Percentiles rank a stretch among this genome's conserved stretches.
phyloP scores from a whole-genome alignment of 2,113 vertebrate genomes.

The Scolopax mira region DNA sequence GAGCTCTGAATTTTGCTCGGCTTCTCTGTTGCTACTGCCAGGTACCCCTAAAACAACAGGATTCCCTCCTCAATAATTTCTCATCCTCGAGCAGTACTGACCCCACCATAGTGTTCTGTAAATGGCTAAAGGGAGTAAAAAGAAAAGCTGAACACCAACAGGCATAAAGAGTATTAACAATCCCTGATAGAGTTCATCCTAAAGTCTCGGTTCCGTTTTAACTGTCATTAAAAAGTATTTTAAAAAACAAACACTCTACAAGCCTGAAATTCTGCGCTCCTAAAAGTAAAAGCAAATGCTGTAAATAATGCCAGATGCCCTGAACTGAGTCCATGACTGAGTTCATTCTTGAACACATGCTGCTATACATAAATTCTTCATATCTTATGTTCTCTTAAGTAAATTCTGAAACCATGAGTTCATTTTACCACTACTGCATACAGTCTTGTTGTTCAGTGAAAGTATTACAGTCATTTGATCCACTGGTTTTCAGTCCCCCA shows the following conservation, averaged over 20 bases:
- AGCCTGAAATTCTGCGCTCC: neutral
- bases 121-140: neutral
- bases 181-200: neutral
- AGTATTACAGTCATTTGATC: neutral
- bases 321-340: constrained; percentile 32
- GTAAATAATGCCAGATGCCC: constrained; percentile 59
- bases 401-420: constrained; percentile 24
- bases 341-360: constrained; percentile 18
- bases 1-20: neutral
- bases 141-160: neutral
- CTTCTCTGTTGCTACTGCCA: neutral
- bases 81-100: neutral
- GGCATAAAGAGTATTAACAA: neutral
- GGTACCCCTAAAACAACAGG: neutral
- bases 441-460: neutral
- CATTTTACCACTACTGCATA: neutral
- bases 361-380: neutral
- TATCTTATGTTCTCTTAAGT: neutral
- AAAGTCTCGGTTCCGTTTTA: neutral
- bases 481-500: neutral
- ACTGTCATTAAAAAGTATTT: neutral
- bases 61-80: neutral
- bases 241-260: neutral
- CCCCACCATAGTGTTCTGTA: neutral
- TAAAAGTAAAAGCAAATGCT: neutral